Evolutionary conservation across 2,888 invertebrate species (phyloP), one percentile per base, ranked within the genome.

Genomic region (Epistrophella euchroma): DNA sequence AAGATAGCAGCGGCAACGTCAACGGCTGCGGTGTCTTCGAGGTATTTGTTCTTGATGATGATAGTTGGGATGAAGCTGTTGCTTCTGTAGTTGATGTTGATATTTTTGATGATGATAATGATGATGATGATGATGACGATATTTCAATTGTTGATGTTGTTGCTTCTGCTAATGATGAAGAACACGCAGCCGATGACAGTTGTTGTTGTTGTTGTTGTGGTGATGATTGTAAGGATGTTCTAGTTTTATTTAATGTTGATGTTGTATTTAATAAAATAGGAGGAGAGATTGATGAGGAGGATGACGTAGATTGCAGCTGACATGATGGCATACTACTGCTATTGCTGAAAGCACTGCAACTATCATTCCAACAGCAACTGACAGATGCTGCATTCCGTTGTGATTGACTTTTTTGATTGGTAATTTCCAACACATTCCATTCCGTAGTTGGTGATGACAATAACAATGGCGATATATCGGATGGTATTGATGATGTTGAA

Each of bases 391-490:
- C 56, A 86, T 77, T 81, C 70, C 77, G 64, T 43, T 70, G 62
- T 74, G 81, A 81, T 81, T 86, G 81, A 86, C 85, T 74, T 64
- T 58, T 62, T 40, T 74, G 77, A 81, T 81, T 74, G 73, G 64
- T 64, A 81, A 70, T 73, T 64, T 77, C 55, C 45, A 81, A 77
- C 56, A 72, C 52, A 85, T 64, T 56, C 76, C 72, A 73, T 62
- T 76, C 75, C 64, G 25, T 68, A 52, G 68, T 52, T 56, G 64
- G 32, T 43, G 62, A 19, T 56, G 64, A 19, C 35, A 60, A 45
- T 58, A 17, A 35, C 28, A 56, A 74, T 79, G 78, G 47, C 66
- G 19, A 47, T 47, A n/a, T 19, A 52, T 68, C 37, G 11, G 25
- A 52, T 72, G n/a, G 40, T 62, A 37, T 47, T 47, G 47, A 79